Percentiles rank a stretch among this genome's conserved stretches.
These are phyloP conservation scores for Tiliacea aurago DNA, from an alignment of 2,888 invertebrate genomes.

Conservation along the genomic window DNA sequence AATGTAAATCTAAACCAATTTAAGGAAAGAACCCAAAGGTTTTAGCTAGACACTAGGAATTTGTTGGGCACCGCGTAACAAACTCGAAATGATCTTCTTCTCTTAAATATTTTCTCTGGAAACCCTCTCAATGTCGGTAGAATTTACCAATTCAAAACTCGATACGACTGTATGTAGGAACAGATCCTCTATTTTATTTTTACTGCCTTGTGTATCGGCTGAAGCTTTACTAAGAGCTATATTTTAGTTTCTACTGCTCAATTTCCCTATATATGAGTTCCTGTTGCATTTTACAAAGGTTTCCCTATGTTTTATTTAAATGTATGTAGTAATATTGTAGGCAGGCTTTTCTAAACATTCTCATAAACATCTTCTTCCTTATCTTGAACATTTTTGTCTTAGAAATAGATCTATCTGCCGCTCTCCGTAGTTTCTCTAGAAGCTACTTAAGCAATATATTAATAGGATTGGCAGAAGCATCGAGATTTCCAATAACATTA, in stretches of 20 bases:
- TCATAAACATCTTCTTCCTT: constrained; percentile 41
- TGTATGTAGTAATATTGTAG: constrained; percentile 54
- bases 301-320: constrained; percentile 60
- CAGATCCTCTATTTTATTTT: constrained; percentile 58
- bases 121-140: constrained; percentile 29
- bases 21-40: constrained; percentile 11
- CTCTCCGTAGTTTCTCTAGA: not conserved
- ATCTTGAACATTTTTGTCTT: constrained; percentile 17
- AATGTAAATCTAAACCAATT: constrained; percentile 1
- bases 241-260: constrained; percentile 75
- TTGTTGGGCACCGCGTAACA: constrained; percentile 26
- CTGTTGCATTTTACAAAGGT: constrained; percentile 60
- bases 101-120: constrained; percentile 35
- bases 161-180: constrained; percentile 52
- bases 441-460: not conserved
- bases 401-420: not conserved
- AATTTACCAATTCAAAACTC: constrained; percentile 60
- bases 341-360: constrained; percentile 43
- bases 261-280: constrained; percentile 80
- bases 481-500: constrained; percentile 22
- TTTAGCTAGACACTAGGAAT: constrained; percentile 26
- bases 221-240: constrained; percentile 63
- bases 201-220: constrained; percentile 55
- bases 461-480: not conserved
- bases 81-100: constrained; percentile 31